Base-by-base conservation (phyloP, 2,113 vertebrate species). In the Xenotilapia longispinis region DNA sequence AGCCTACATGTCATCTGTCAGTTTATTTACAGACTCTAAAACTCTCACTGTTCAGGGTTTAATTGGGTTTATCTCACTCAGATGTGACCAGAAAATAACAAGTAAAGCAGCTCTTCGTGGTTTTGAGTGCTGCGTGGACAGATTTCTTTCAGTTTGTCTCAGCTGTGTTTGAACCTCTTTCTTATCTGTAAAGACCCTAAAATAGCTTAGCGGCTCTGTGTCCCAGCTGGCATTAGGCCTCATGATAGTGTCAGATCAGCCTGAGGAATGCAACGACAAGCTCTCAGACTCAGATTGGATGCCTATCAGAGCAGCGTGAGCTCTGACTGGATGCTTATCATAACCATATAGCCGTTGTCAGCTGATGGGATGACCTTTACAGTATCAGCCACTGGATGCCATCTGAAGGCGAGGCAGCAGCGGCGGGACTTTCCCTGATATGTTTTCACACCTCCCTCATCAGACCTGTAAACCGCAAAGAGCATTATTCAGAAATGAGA, bases 201-300 rank as follows among this genome's bases (percentile, higher is more conserved):
- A 95, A 95, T 95, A 95, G 91, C 85, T 55, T 6, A 2, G 2
- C 12, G 5, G 91, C 84, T 81, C 49, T 6, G 83, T 17, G 91
- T 88, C 84, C 83, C 75, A 5, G 87, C 91, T 60, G 15, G 40
- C 92, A 80, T 89, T 82, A 26, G 88, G 63, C 80, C 89, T 88
- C 80, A 2, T 88, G 90, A 93, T 91, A 82, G 93, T 87, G 94
- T 93, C 92, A 38, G 90, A 93, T 91, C 90, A 63, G 90, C 85
- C 45, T 0, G 26, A n/a, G 94, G 95, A 95, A 95, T 95, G 94
- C 93, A 87, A 81, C 33, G 23, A 88, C 93, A 86, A 89, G 92
- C 93, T 95, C 91, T 93, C 89, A 79, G 82, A 36, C 89, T 93
- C 88, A 42, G 91, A 95, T 92, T 93, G 95, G 93, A 93, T 92